Conservation (phyloP, 2,797 vertebrate species). For the Cuniculus paca region DNA sequence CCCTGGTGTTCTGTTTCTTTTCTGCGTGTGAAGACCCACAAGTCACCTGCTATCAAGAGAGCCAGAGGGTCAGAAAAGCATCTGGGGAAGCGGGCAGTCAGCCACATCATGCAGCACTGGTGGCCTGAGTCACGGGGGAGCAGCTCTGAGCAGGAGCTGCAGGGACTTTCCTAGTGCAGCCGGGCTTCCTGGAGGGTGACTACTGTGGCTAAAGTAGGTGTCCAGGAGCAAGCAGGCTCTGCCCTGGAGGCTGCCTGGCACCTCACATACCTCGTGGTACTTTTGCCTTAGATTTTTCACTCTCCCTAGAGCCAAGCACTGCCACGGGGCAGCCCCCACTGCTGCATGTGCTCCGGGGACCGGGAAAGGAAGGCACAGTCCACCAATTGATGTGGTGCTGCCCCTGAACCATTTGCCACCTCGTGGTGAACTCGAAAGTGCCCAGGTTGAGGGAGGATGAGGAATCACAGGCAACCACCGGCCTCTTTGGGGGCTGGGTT, state of each 20-base stretch:
- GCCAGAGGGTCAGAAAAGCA: conserved; percentile 77
- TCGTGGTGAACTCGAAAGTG: not conserved
- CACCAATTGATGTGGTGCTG: not conserved
- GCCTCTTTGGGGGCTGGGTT: not conserved
- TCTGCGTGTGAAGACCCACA: conserved; percentile 53
- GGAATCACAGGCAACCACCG: not conserved
- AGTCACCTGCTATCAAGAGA: conserved; percentile 67
- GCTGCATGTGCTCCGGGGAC: not conserved
- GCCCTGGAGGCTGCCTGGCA: not conserved
- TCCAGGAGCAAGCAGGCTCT: not conserved
- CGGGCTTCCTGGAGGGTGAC: not conserved
- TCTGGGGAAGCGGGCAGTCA: not conserved
- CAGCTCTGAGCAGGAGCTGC: not conserved
- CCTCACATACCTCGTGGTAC: not conserved
- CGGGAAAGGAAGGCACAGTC: not conserved
- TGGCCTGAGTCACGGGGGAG: not conserved
- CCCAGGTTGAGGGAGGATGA: not conserved
- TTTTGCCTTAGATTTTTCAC: conserved; percentile 71
- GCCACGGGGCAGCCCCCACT: conserved; percentile 26
- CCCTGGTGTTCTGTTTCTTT: conserved; percentile 60
- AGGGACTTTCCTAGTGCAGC: not conserved
- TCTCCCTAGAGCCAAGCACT: conserved; percentile 55
- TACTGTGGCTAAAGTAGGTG: conserved; percentile 20
- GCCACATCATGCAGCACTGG: fast-evolving
- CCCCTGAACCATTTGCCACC: not conserved